These are phyloP conservation scores for Drosophila paramelanica DNA, from an alignment of 2,888 invertebrate species.

Conservation along the genomic window DNA sequence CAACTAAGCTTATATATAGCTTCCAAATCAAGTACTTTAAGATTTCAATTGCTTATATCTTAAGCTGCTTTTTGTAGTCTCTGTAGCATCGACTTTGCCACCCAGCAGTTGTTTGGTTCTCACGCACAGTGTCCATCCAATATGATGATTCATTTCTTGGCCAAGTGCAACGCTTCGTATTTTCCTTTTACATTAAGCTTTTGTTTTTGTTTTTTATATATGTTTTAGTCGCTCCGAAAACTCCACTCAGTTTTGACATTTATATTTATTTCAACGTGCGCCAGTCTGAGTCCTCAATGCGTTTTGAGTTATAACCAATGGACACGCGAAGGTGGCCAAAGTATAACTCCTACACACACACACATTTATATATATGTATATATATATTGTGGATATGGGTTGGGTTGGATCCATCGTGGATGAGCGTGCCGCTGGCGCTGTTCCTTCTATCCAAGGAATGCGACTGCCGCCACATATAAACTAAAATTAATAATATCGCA, in stretches of 20 bases:
- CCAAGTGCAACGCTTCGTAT: constrained; percentile 51
- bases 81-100: constrained; percentile 30
- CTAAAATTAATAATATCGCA: constrained; percentile 76
- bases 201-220: constrained; percentile 32
- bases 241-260: constrained; percentile 81
- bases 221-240: constrained; percentile 62
- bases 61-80: background rate
- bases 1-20: too few relatives aligned
- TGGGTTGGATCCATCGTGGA: constrained; percentile 23
- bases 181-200: constrained; percentile 5
- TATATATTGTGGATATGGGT: constrained; percentile 26
- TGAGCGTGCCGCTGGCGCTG: constrained; percentile 51
- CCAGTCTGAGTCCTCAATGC: constrained; percentile 67
- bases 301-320: constrained; percentile 76
- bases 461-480: constrained; percentile 48
- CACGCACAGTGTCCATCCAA: constrained; percentile 50
- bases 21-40: too few relatives aligned
- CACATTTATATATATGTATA: constrained; percentile 21
- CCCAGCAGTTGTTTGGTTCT: constrained; percentile 56
- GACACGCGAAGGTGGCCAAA: constrained; percentile 77
- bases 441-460: constrained; percentile 53
- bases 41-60: too few relatives aligned
- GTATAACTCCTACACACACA: constrained; percentile 54
- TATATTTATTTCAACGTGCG: constrained; percentile 84
- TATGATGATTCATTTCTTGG: constrained; percentile 59